Base-by-base conservation (phyloP, 2,888 invertebrate species). In the Stegophylla sp. region DNA sequence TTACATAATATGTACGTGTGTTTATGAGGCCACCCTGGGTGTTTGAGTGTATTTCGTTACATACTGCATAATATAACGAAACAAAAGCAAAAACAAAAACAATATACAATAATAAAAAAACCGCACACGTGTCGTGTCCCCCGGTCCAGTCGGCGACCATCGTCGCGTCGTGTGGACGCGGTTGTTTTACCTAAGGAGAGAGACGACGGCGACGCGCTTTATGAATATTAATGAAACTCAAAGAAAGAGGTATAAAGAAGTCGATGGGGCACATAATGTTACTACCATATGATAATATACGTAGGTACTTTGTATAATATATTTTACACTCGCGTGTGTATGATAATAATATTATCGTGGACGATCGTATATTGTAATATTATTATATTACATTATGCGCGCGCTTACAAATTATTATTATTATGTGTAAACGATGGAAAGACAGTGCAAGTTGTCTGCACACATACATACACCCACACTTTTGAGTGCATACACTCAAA, bases 101-200 rank as follows among this genome's bases (percentile, higher is more conserved):
- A 41, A 74, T 41, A 20, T 64, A 63, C 10, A 41, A 64, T 66
- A 64, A 45, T 63, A 64, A 69, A 67, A 76, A 77, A 77, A 67
- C 69, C 48, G 17, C 28, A 77, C 67, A 77, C 77, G 77, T 77
- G 77, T 73, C 73, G 77, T 77, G 77, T 73, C 73, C 28, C 48
- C 0, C 1, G 17, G 45, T 17, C 10, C 51, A 45, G 43, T n/a
- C 56, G 59, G 17, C n/a, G 23, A 23, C 13, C 53, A n/a, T n/a
- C n/a, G n/a, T n/a, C n/a, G n/a, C n/a, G n/a, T n/a, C n/a, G n/a
- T n/a, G 59, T 48, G 69, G 59, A 77, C 67, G 77, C 77, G 59
- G 56, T 56, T 34, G 59, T 69, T 69, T 77, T 77, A 77, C 69
- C 48, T 77, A 69, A 75, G 51, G 41, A 43, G 41, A 41, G 1